These are phyloP conservation scores for Bhutanitis thaidina DNA, from an alignment of 2,888 invertebrate genomes.

Conservation along the genomic window DNA sequence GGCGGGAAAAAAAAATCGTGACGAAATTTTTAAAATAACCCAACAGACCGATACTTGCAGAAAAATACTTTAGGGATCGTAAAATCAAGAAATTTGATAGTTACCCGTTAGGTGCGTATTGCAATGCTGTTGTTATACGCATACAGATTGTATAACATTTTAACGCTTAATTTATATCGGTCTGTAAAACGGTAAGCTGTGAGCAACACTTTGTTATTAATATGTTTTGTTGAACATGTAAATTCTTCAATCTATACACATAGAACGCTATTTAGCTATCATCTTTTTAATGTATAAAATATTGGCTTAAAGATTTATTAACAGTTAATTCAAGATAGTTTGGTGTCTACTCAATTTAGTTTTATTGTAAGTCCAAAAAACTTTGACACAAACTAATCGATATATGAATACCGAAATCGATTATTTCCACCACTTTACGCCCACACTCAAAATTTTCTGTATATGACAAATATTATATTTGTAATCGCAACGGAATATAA, in stretches of 20 bases:
- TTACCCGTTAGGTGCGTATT: slow-evolving; percentile 9
- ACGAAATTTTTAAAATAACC: slow-evolving; percentile 16
- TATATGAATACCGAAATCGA: slow-evolving; percentile 5
- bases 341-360: slow-evolving; percentile 9
- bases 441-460: slow-evolving; percentile 6
- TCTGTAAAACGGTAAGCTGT: slow-evolving; percentile 10
- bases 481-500: slow-evolving; percentile 3
- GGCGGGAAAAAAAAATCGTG: slow-evolving; percentile 11
- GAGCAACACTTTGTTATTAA: slow-evolving; percentile 4
- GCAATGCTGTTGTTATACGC: slow-evolving; percentile 6
- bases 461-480: slow-evolving; percentile 9
- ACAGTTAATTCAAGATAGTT: slow-evolving; percentile 14
- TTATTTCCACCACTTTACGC: slow-evolving; percentile 5
- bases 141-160: neutral
- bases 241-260: slow-evolving; percentile 8
- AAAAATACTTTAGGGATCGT: slow-evolving; percentile 6
- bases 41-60: too few species aligned
- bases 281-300: slow-evolving; percentile 16
- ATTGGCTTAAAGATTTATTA: slow-evolving; percentile 15
- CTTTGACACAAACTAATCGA: slow-evolving; percentile 18
- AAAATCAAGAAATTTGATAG: slow-evolving; percentile 18
- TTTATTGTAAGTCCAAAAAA: slow-evolving; percentile 17
- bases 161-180: neutral
- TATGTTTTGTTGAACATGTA: slow-evolving; percentile 6
- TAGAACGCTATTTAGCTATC: slow-evolving; percentile 6